Evolutionary conservation across 2,888 invertebrate species (phyloP), one percentile per base, ranked within the genome.

Genomic region (Coenonympha glycerion): DNA sequence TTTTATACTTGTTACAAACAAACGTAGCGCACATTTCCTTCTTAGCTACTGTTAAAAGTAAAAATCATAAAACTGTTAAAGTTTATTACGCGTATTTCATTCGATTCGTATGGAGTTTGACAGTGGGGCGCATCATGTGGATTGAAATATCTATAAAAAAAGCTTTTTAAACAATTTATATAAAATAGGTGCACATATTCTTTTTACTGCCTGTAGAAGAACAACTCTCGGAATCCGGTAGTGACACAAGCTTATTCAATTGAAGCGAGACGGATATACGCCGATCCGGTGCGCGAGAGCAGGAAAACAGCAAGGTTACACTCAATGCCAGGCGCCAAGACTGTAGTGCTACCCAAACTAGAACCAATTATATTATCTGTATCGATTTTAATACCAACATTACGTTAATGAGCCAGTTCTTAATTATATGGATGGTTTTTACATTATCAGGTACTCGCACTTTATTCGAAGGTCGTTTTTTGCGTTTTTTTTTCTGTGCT

Each of bases 281-380:
- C 19, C 21, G n/a, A n/a, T 30, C 42, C 37, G 55, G 45, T 55
- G 56, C 26, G 76, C 55, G 61, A 47, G 74, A 82, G 66, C 66
- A 75, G 67, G 82, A 79, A 55, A 53, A 60, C 57, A 72, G 69
- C 85, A 82, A 85, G 84, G 85, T 79, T 84, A 77, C 64, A 62
- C 65, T 76, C 84, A 85, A 66, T 84, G 85, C 73, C 84, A 69
- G 53, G 47, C 60, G 63, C 64, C 66, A 66, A 68, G 64, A 69
- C 67, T 62, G 15, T 68, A 62, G 62, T 64, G 65, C 55, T 64
- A 66, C 58, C 58, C 58, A 59, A 60, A 60, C 56, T 57, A 58
- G 57, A 55, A 60, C 49, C 58, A 49, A 60, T 59, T 57, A 53
- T 61, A 54, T 53, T 55, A 55, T 49, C 49, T 50, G 45, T 51